Conservation (phyloP, 30 jellyfish, hydroid and myxozoan species). For the Hydra vulgaris region DNA sequence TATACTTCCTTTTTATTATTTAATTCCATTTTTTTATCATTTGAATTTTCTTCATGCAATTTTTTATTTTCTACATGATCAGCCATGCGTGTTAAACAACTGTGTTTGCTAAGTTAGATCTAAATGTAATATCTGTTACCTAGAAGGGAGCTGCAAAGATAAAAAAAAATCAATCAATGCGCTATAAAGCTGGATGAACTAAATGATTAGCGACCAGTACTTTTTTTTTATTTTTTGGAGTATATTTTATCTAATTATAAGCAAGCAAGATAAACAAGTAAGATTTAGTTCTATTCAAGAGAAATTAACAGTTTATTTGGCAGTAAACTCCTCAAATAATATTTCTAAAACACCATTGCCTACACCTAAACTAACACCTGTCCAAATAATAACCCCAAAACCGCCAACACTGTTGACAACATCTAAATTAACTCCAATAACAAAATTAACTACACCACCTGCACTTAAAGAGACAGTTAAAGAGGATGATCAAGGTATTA, state of each 20-base stretch:
- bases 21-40: background rate
- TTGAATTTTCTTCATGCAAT: background rate
- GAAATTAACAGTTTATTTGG: background rate
- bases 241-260: too few relatives aligned
- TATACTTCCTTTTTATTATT: background rate
- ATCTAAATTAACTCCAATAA: background rate
- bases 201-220: background rate
- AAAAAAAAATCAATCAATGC: background rate
- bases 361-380: background rate
- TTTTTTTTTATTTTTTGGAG: background rate
- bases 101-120: background rate
- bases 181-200: too few relatives aligned
- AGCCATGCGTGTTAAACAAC: constrained; percentile 6
- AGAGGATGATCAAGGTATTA: background rate
- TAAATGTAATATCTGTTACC: background rate
- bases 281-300: too few relatives aligned
- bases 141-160: background rate
- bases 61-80: background rate
- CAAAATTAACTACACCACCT: too few relatives aligned
- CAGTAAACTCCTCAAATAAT: background rate
- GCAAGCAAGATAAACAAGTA: too few relatives aligned
- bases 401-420: background rate
- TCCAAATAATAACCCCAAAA: background rate
- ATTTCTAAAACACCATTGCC: background rate
- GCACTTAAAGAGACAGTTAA: background rate